Conservation (phyloP, 2,888 invertebrate genomes). For the Imbricaverruca yamaguchii region DNA sequence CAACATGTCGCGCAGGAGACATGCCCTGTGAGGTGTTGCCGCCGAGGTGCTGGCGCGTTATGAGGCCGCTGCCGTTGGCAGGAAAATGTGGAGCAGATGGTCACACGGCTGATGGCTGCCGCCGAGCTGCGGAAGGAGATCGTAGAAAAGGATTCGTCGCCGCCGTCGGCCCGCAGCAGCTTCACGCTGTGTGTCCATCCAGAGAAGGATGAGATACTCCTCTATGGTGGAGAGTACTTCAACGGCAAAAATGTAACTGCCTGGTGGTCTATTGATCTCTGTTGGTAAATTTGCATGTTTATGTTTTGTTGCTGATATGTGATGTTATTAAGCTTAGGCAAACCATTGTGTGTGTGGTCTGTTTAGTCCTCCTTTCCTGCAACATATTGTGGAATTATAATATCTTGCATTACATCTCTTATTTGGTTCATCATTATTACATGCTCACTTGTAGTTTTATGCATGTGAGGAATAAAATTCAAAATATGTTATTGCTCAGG, state of each 20-base stretch:
- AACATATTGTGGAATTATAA: conserved; percentile 41
- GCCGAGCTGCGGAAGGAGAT: conserved; percentile 37
- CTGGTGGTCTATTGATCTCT: neutral
- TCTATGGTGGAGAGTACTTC: conserved; percentile 88
- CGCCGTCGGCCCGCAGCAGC: conserved; percentile 68
- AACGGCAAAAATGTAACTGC: conserved; percentile 66
- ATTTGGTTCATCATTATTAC: too few species aligned
- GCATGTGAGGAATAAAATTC: too few species aligned
- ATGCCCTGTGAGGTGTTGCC: too few species aligned
- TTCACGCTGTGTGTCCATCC: conserved; percentile 75
- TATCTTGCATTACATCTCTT: too few species aligned
- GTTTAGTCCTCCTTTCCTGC: conserved; percentile 64
- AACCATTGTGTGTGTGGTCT: conserved; percentile 48
- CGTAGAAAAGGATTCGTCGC: conserved; percentile 52
- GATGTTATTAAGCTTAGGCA: neutral
- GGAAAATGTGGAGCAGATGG: neutral
- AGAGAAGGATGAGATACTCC: conserved; percentile 74
- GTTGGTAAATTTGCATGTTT: neutral
- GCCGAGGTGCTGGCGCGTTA: conserved; percentile 29
- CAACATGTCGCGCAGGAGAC: neutral
- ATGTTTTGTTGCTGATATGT: neutral
- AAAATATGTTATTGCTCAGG: too few species aligned
- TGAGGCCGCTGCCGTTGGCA: conserved; percentile 20
- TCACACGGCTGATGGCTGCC: neutral
- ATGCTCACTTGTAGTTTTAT: too few species aligned